A percentile compares a stretch with the other conserved stretches of the same genome.
These are phyloP conservation scores for Myanophis thanlyinensis DNA, from an alignment of 2,113 vertebrate species.

Conservation along the genomic window DNA sequence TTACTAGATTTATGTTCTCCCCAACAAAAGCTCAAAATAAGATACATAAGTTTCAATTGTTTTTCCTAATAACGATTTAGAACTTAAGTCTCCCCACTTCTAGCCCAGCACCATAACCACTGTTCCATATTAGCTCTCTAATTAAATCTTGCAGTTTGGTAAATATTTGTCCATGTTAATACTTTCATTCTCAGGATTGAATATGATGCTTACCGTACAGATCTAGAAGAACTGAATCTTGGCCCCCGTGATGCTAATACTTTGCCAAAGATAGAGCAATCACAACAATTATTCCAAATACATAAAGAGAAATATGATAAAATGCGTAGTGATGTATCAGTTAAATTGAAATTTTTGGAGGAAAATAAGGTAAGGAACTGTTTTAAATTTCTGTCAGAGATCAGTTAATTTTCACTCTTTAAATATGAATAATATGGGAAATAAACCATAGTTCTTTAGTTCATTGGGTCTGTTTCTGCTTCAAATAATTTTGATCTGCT, in stretches of 20 bases:
- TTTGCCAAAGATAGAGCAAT: conserved; percentile 91
- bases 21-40: not conserved
- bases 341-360: conserved; percentile 96
- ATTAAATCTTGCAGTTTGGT: not conserved
- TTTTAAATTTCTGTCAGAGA: not conserved
- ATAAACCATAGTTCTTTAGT: not conserved
- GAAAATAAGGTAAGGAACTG: conserved; percentile 90
- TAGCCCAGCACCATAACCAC: not conserved
- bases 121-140: not conserved
- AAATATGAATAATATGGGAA: not conserved
- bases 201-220: conserved; percentile 95
- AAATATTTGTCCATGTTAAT: conserved; percentile 8
- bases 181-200: conserved; percentile 79
- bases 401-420: not conserved
- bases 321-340: conserved; percentile 90
- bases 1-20: not conserved
- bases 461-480: not conserved
- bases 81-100: not conserved
- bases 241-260: conserved; percentile 91
- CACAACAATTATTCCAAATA: conserved; percentile 88
- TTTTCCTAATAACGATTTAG: not conserved
- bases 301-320: conserved; percentile 95
- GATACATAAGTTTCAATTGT: not conserved
- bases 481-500: not conserved
- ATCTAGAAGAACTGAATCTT: conserved; percentile 93